Base-by-base conservation (phyloP, 2,113 vertebrate species). In the Nanger granti region DNA sequence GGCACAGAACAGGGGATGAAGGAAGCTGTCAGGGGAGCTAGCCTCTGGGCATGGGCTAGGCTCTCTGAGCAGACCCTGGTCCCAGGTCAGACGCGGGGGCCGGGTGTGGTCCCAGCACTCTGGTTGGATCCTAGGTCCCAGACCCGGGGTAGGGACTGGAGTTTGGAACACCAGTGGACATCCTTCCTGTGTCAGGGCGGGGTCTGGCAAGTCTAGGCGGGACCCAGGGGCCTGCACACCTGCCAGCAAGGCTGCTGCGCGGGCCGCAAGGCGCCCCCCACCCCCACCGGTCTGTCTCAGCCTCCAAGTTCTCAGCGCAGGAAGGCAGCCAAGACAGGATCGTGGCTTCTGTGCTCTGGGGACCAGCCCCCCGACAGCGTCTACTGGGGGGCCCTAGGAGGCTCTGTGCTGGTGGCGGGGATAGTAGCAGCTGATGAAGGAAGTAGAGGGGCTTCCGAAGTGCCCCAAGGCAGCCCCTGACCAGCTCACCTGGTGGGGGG, bases 381-480 rank as follows among this genome's bases (percentile, higher is more conserved):
- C 87, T 15, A 0, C 49, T 1, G 41, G 22, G 52, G 4, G 14
- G 2, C 31, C 47, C 22, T 2, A 4, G 4, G 60, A 41, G 37
- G 66, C 69, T 5, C 9, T 14, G 31, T 9, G 20, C 60, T 22
- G 60, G 26, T 13, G 1, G 9, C 24, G 14, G 89, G 9, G 55
- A 76, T 31, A 6, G 4, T 1, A 10, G 8, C 55, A 37, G 31
- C 57, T 17, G 10, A 2, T 12, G 41, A 57, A 29, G 12, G 85
- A 34, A 11, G 22, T 4, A 14, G 34, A 47, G 29, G 44, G 17
- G 15, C 12, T 28, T 31, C 20, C 0, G 1, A 22, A 28, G 66
- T 1, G 26, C 28, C 86, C 1, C 0, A 7, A 15, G 37, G 13
- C 12, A 60, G 69, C 26, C 31, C 5, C 14, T 13, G 1, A 12